Percentiles rank a stretch among this genome's conserved stretches.
Conservation (phyloP, 2,888 invertebrate genomes). For the Hyalella azteca region DNA sequence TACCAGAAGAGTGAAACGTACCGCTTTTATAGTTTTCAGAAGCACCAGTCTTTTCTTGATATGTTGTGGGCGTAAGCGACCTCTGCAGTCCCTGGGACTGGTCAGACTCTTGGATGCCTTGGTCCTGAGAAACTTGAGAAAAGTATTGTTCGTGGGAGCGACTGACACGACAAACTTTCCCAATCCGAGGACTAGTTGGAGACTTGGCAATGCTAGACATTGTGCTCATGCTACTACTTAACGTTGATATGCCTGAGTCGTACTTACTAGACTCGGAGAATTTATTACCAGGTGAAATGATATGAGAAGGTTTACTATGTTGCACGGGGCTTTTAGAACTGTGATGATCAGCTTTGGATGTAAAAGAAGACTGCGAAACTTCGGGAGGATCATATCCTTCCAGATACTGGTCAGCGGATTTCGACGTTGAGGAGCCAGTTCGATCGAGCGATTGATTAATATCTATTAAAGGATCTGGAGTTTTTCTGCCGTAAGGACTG, state of each 20-base stretch:
- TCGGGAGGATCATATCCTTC: neutral
- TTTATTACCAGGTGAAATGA: constrained; percentile 50
- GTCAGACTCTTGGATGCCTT: neutral
- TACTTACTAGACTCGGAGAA: constrained; percentile 70
- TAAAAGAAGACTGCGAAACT: constrained; percentile 45
- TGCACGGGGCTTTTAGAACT: constrained; percentile 72
- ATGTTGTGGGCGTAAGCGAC: neutral
- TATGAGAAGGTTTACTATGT: constrained; percentile 55
- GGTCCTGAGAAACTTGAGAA: constrained; percentile 12
- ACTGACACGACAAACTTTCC: neutral
- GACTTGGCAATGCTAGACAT: constrained; percentile 86
- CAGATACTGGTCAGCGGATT: constrained; percentile 60
- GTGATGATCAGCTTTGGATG: constrained; percentile 60
- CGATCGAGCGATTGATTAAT: constrained; percentile 13
- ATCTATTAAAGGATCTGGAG: constrained; percentile 47
- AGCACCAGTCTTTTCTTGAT: neutral
- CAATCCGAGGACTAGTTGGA: constrained; percentile 69
- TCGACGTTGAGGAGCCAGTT: constrained; percentile 64
- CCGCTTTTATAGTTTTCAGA: neutral
- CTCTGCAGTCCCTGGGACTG: neutral
- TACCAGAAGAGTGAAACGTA: neutral
- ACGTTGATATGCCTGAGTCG: constrained; percentile 83
- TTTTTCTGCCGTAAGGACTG: constrained; percentile 47
- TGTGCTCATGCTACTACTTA: constrained; percentile 70
- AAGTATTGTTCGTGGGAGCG: constrained; percentile 9